Conservation (phyloP, 92 coral and sea anemone species). For the Parazoanthus atlanticus region DNA sequence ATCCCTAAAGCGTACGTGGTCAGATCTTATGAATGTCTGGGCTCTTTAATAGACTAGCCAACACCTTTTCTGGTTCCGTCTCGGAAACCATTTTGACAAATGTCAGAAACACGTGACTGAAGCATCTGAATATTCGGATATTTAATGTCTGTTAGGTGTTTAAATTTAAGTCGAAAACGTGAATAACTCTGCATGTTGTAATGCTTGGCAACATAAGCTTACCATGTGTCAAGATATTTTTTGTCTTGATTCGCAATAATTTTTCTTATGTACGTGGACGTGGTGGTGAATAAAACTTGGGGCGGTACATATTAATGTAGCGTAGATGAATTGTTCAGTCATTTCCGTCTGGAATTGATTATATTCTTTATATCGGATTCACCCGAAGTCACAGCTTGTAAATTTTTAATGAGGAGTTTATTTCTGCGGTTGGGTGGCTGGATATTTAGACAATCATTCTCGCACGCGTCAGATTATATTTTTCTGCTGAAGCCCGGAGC, state of each 20-base stretch:
- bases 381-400: constrained; percentile 1
- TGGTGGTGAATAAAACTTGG: background rate
- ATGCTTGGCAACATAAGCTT: background rate
- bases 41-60: background rate
- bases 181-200: background rate
- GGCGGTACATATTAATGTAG: background rate
- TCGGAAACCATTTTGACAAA: background rate
- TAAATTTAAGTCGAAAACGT: background rate
- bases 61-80: background rate
- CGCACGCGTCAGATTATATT: constrained; percentile 11
- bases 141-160: background rate
- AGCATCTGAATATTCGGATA: background rate
- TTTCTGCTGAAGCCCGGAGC: constrained; percentile 12
- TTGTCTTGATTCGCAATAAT: background rate
- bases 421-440: constrained; percentile 8
- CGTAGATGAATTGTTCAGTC: no score
- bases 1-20: no score
- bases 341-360: background rate
- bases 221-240: background rate
- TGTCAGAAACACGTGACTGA: background rate
- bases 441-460: background rate
- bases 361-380: constrained; percentile 14
- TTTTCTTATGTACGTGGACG: background rate
- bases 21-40: no score
- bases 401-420: constrained; percentile 8